Percentiles rank a stretch among this genome's conserved stretches.
phyloP scores from a whole-genome alignment of 2,888 invertebrate species.

The Notodonta ziczac region DNA sequence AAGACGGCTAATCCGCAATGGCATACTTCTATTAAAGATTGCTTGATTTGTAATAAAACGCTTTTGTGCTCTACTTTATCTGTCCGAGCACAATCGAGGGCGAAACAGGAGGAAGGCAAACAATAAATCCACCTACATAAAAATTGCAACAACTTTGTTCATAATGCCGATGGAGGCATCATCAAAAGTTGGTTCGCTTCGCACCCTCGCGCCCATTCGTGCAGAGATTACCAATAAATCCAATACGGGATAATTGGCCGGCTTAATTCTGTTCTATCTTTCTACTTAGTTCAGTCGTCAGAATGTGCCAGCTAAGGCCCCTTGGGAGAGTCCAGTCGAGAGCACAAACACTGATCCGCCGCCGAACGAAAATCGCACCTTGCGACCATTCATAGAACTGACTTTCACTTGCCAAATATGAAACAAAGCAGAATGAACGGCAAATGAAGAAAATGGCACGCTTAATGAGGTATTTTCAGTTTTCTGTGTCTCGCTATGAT shows the following conservation, averaged over 20 bases:
- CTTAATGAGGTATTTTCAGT: conserved; percentile 73
- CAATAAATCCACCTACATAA: conserved; percentile 83
- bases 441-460: conserved; percentile 70
- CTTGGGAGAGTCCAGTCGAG: conserved; percentile 78
- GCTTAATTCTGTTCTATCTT: conserved; percentile 85
- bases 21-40: conserved; percentile 66
- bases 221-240: conserved; percentile 85
- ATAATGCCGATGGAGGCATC: conserved; percentile 82
- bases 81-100: conserved; percentile 72
- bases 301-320: conserved; percentile 83
- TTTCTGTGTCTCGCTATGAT: conserved; percentile 46
- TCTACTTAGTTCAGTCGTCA: conserved; percentile 85
- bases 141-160: conserved; percentile 84
- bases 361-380: conserved; percentile 69
- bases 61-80: conserved; percentile 72
- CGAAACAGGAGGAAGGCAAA: conserved; percentile 73
- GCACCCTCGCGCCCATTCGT: conserved; percentile 84
- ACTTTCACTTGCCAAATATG: conserved; percentile 54
- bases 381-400: conserved; percentile 55
- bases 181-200: conserved; percentile 83
- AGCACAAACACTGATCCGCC: conserved; percentile 66
- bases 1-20: conserved; percentile 53
- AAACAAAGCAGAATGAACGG: conserved; percentile 54
- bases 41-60: conserved; percentile 74
- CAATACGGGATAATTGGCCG: conserved; percentile 85